A percentile compares a stretch with the other conserved stretches of the same genome.
Evolutionary conservation across 35 echinoderm and acorn worm genomes (phyloP).

Genomic region (Lytechinus variegatus): DNA sequence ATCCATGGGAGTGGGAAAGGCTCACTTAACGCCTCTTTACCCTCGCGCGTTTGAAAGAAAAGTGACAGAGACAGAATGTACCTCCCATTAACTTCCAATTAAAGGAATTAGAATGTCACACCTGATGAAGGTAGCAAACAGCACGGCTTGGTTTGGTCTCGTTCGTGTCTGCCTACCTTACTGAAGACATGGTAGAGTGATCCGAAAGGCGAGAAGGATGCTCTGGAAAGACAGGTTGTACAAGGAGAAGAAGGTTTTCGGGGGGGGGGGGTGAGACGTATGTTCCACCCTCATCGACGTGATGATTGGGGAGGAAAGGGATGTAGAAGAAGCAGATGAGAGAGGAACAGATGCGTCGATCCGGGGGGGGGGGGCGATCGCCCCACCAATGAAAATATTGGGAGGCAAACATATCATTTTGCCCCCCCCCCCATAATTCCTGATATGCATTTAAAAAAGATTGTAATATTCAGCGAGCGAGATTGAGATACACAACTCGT

Average conservation of each 20-base stretch:
- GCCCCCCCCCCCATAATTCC: too few species aligned
- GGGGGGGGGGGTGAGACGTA: neutral
- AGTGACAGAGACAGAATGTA: constrained; percentile 6
- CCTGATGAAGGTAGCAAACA: constrained; percentile 8
- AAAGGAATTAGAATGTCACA: constrained; percentile 45
- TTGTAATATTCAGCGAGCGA: too few species aligned
- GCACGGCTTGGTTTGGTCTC: neutral
- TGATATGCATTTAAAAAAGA: too few species aligned
- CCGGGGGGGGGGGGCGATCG: too few species aligned
- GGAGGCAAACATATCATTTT: too few species aligned
- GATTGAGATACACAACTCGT: too few species aligned
- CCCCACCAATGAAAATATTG: too few species aligned
- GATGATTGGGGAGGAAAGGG: too few species aligned
- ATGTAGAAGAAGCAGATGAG: too few species aligned
- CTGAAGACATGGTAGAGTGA: neutral
- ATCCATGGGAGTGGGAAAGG: neutral
- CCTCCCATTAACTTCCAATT: constrained; percentile 37
- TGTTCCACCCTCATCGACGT: too few species aligned
- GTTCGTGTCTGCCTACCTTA: constrained; percentile 10
- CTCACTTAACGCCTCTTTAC: neutral
- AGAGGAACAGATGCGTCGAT: too few species aligned
- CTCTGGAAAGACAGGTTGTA: neutral
- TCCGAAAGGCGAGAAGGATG: neutral
- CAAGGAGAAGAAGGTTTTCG: neutral
- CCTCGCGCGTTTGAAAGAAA: neutral